Evolutionary conservation across 53 echinoderm and acorn worm genomes (phyloP).

Genomic region (Luidia sarsii): DNA sequence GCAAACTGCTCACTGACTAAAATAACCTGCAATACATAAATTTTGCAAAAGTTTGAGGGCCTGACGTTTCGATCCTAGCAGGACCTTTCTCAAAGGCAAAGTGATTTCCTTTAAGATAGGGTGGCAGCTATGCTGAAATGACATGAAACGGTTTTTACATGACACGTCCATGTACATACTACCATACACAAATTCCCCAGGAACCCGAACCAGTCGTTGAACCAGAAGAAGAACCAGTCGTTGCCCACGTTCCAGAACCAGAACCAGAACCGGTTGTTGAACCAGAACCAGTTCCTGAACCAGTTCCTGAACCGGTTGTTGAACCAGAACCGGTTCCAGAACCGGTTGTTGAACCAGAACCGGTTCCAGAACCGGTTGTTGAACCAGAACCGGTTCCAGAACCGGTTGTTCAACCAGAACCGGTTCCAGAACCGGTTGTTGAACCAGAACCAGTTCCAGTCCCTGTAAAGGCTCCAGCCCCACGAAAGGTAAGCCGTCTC

Average conservation of each 20-base stretch:
- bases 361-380: too few species aligned
- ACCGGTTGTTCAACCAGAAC: slow-evolving; percentile 1
- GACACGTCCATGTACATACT: too few species aligned
- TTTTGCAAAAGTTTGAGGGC: too few species aligned
- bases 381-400: slow-evolving; percentile 28
- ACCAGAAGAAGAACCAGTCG: neutral
- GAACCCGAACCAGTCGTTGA: neutral
- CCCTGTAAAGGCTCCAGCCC: too few species aligned
- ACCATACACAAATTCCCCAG: too few species aligned
- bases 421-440: slow-evolving; percentile 2
- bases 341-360: neutral
- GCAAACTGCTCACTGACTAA: too few species aligned
- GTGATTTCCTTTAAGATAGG: too few species aligned
- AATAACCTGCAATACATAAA: too few species aligned
- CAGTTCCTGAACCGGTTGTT: slow-evolving; percentile 5
- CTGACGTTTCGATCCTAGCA: too few species aligned
- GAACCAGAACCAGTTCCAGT: slow-evolving; percentile 11
- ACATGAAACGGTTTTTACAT: too few species aligned
- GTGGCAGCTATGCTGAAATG: too few species aligned
- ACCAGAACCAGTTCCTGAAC: neutral
- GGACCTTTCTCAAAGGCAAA: too few species aligned
- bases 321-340: slow-evolving; percentile 16
- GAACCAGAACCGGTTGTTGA: slow-evolving; percentile 1
- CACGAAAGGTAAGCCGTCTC: neutral
- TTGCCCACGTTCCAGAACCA: slow-evolving; percentile 2